Percentiles rank a stretch among this genome's conserved stretches.
phyloP scores from a whole-genome alignment of 2,888 invertebrate genomes.

The Drosophila kambysellisi region DNA sequence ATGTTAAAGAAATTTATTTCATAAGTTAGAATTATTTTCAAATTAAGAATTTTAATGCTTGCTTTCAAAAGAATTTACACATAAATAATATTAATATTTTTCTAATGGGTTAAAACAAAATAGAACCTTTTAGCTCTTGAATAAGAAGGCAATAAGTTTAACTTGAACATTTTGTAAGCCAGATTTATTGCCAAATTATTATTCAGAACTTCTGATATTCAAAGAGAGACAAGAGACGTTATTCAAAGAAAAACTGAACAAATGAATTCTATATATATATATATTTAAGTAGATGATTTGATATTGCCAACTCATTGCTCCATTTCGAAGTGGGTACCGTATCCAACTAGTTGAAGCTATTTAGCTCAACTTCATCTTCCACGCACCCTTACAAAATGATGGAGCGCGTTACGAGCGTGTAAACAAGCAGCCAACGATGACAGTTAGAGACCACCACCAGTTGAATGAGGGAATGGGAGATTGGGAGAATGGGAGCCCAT shows the following conservation, averaged over 20 bases:
- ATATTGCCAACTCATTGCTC: constrained; percentile 6
- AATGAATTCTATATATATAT: not conserved
- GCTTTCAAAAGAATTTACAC: not conserved
- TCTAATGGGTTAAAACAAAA: not conserved
- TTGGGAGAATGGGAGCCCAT: not conserved
- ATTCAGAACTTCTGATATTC: not conserved
- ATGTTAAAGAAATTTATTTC: not conserved
- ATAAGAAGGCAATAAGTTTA: not conserved
- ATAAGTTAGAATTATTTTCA: not conserved
- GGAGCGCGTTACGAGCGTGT: constrained; percentile 69
- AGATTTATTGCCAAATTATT: not conserved
- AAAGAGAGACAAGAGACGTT: not conserved
- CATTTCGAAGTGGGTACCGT: constrained; percentile 11
- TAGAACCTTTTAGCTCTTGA: not conserved
- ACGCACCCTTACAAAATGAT: constrained; percentile 39
- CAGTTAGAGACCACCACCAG: constrained; percentile 69
- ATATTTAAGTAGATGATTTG: not conserved
- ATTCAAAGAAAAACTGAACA: not conserved
- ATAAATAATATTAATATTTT: not conserved
- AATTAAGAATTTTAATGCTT: not conserved
- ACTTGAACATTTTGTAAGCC: not conserved
- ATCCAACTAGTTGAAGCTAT: constrained; percentile 8
- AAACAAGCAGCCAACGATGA: constrained; percentile 77
- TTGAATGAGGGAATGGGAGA: constrained; percentile 22
- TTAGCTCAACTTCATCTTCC: not conserved